Conservation (phyloP, 2,797 vertebrate genomes). For the Falco rusticolus region DNA sequence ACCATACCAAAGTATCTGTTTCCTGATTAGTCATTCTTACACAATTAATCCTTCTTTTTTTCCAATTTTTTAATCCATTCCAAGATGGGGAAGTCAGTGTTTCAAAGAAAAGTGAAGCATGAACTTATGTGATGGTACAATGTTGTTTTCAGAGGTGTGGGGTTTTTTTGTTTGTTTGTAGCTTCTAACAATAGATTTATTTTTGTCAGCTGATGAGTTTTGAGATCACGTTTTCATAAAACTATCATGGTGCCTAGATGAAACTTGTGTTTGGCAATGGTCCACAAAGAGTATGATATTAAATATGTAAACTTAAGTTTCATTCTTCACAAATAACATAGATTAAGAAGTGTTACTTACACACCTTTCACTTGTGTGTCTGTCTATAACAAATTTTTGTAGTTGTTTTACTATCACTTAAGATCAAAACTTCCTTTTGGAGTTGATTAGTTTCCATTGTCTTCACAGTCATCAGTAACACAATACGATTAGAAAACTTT, state of each 20-base stretch:
- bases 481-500: not conserved
- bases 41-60: not conserved
- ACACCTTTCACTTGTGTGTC: not conserved
- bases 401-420: not conserved
- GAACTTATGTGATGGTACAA: not conserved
- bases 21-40: not conserved
- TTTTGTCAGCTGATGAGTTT: not conserved
- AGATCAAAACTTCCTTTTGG: not conserved
- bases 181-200: not conserved
- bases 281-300: not conserved
- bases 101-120: not conserved
- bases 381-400: not conserved
- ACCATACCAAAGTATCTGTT: not conserved
- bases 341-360: not conserved
- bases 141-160: not conserved
- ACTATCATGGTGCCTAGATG: not conserved
- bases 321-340: not conserved
- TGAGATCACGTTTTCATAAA: not conserved
- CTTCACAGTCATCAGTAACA: not conserved
- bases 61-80: not conserved
- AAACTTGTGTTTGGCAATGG: not conserved
- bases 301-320: not conserved
- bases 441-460: not conserved
- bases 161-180: not conserved
- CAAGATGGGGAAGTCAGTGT: not conserved